Evolutionary conservation across 1,140 invertebrate genomes (phyloP).

Genomic region (Dryas iulia): DNA sequence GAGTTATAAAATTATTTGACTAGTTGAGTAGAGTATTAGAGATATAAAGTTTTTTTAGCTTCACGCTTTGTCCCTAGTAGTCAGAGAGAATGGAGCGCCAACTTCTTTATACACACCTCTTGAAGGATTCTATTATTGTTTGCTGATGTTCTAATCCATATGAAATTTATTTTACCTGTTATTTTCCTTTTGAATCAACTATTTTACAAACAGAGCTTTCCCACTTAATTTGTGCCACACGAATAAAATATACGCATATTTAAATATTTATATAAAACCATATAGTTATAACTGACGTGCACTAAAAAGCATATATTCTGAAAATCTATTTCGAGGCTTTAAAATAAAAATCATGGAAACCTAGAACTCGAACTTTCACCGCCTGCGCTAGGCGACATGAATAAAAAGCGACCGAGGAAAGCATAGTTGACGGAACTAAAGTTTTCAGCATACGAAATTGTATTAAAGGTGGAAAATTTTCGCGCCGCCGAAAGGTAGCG

Average conservation of each 20-base stretch:
- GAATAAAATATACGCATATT: background rate
- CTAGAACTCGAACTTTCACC: background rate
- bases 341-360: slow-evolving; percentile 2
- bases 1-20: too few species aligned
- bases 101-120: too few species aligned
- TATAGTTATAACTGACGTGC: background rate
- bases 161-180: too few species aligned
- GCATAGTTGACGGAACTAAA: slow-evolving; percentile 21
- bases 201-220: background rate
- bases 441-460: slow-evolving; percentile 28
- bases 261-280: background rate
- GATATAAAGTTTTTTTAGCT: too few species aligned
- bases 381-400: slow-evolving; percentile 4
- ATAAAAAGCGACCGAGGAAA: slow-evolving; percentile 12
- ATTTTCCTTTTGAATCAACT: too few species aligned
- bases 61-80: too few species aligned
- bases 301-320: background rate
- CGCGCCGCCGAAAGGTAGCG: slow-evolving; percentile 20
- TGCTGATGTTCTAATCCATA: too few species aligned
- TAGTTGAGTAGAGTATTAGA: too few species aligned
- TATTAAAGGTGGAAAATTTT: slow-evolving; percentile 24
- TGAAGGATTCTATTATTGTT: too few species aligned
- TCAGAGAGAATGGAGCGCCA: too few species aligned
- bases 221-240: background rate
- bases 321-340: background rate